Evolutionary conservation across 2,888 invertebrate genomes (phyloP).

Genomic region (Dryococelus australis): DNA sequence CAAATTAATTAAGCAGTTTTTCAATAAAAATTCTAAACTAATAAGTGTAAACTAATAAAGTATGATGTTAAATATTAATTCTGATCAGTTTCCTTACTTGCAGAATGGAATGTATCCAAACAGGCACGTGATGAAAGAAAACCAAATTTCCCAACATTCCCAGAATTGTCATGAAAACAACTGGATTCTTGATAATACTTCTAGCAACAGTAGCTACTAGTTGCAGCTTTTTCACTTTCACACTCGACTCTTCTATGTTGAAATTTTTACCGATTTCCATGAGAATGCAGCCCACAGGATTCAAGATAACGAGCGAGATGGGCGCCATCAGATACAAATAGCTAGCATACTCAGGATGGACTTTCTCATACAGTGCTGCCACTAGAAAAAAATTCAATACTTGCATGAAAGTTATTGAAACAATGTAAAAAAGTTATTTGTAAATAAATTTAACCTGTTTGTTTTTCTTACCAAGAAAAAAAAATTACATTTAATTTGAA

Average conservation of each 20-base stretch:
- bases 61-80: too few relatives aligned
- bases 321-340: conserved; percentile 95
- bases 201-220: conserved; percentile 58
- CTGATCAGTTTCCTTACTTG: conserved; percentile 62
- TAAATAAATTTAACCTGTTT: too few relatives aligned
- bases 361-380: conserved; percentile 81
- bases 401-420: too few relatives aligned
- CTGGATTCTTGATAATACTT: conserved; percentile 85
- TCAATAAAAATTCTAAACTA: too few relatives aligned
- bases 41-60: too few relatives aligned
- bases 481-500: too few relatives aligned
- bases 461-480: too few relatives aligned
- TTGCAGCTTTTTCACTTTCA: conserved; percentile 27
- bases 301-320: conserved; percentile 89
- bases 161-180: conserved; percentile 90
- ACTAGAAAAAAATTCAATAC: conserved; percentile 64
- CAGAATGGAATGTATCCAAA: conserved; percentile 76
- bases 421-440: too few relatives aligned
- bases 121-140: conserved; percentile 80
- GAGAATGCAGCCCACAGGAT: conserved; percentile 89
- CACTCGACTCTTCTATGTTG: conserved; percentile 31
- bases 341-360: conserved; percentile 88
- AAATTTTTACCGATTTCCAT: conserved; percentile 80
- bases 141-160: conserved; percentile 86
- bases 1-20: too few relatives aligned